Conservation (phyloP, 2,113 vertebrate species). For the Lepus americanus region DNA sequence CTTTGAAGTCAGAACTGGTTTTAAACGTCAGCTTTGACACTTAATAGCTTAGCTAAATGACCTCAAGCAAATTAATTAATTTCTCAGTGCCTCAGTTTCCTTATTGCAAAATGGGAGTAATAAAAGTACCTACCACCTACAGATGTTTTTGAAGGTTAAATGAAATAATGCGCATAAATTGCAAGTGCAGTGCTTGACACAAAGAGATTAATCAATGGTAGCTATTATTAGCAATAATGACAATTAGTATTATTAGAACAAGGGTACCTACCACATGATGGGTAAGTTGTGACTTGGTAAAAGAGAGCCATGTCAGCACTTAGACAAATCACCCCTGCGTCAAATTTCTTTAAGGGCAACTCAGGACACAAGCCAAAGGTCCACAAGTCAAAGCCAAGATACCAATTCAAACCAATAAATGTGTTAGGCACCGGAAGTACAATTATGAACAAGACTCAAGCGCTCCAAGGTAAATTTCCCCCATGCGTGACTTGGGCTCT, state of each 20-base stretch:
- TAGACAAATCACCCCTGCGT: not conserved
- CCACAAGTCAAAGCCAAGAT: not conserved
- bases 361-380: not conserved
- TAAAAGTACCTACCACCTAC: not conserved
- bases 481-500: not conserved
- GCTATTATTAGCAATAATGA: not conserved
- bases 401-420: not conserved
- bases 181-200: not conserved
- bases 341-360: conserved; percentile 8
- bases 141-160: conserved; percentile 27
- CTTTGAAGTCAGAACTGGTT: conserved; percentile 68
- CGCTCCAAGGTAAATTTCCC: not conserved
- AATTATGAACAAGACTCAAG: not conserved
- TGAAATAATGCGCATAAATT: conserved; percentile 49
- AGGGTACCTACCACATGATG: conserved; percentile 18
- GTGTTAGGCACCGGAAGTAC: not conserved
- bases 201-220: conserved; percentile 4
- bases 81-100: conserved; percentile 50
- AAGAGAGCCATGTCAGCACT: not conserved
- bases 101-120: conserved; percentile 17
- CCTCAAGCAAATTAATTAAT: conserved; percentile 55
- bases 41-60: not conserved
- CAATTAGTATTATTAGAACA: not conserved
- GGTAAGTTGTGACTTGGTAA: not conserved
- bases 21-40: conserved; percentile 19